phyloP scores from a whole-genome alignment of 2,113 vertebrate species.

The Sylvia atricapilla region DNA sequence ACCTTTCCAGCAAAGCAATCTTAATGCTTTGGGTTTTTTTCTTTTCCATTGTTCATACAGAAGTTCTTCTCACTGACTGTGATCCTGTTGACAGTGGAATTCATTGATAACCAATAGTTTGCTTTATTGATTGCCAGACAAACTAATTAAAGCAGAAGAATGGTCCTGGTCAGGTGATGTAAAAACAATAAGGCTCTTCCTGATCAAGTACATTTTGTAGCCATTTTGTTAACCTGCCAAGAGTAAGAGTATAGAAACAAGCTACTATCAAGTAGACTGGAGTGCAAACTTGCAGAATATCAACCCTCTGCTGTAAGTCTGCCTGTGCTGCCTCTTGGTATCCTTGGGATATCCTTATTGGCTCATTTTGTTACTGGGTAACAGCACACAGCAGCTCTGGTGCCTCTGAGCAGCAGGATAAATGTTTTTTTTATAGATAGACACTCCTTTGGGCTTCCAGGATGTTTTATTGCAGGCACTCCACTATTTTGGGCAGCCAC shows the following conservation, averaged over 20 bases:
- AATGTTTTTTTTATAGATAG: background rate
- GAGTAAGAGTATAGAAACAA: background rate
- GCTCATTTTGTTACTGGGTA: background rate
- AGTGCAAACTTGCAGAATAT: background rate
- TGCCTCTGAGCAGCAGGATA: background rate
- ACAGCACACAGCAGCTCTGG: fast-evolving
- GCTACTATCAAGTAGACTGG: background rate
- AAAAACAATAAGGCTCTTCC: background rate
- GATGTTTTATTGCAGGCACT: background rate
- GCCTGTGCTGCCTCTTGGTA: too few relatives aligned
- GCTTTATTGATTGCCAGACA: background rate
- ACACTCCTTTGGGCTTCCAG: background rate
- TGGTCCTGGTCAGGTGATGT: background rate
- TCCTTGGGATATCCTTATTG: background rate
- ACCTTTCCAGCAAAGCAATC: background rate
- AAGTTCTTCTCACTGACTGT: background rate
- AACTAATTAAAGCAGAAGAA: background rate
- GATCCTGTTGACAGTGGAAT: background rate
- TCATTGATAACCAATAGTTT: background rate
- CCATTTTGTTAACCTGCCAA: background rate
- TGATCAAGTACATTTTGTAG: background rate
- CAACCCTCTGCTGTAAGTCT: background rate
- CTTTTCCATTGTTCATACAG: background rate
- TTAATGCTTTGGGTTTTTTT: background rate
- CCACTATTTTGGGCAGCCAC: background rate